Conservation (phyloP, 2,113 vertebrate genomes). For the Antidorcas marsupialis region DNA sequence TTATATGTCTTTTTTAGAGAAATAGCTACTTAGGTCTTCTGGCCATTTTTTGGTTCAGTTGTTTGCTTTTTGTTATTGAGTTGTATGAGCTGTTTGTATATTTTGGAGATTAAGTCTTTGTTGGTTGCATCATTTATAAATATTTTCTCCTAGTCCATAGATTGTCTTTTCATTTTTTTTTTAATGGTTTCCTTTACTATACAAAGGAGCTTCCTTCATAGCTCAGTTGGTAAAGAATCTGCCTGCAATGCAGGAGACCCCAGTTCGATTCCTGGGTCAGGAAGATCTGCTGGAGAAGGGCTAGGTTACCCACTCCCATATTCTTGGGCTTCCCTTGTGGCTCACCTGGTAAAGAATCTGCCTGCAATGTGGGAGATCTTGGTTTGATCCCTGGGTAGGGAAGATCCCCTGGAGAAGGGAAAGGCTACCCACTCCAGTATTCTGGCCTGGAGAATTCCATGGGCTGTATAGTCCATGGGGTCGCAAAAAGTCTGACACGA, state of each 20-base stretch:
- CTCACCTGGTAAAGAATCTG: not conserved
- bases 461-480: not conserved
- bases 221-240: not conserved
- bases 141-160: not conserved
- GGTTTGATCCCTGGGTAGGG: not conserved
- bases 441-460: not conserved
- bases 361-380: not conserved
- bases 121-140: not conserved
- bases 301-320: not conserved
- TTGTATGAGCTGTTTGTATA: not conserved
- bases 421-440: not conserved
- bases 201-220: not conserved
- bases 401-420: not conserved
- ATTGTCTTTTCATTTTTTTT: not conserved
- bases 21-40: not conserved
- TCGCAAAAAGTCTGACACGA: not conserved
- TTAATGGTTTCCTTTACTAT: not conserved
- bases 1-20: not conserved
- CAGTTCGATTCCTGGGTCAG: fast-evolving
- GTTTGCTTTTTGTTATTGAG: not conserved
- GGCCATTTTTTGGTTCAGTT: not conserved
- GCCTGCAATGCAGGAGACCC: not conserved
- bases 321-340: not conserved
- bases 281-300: not conserved
- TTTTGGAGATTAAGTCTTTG: not conserved